Base-by-base conservation (phyloP, 2,113 vertebrate genomes). In the Muntiacus reevesi region DNA sequence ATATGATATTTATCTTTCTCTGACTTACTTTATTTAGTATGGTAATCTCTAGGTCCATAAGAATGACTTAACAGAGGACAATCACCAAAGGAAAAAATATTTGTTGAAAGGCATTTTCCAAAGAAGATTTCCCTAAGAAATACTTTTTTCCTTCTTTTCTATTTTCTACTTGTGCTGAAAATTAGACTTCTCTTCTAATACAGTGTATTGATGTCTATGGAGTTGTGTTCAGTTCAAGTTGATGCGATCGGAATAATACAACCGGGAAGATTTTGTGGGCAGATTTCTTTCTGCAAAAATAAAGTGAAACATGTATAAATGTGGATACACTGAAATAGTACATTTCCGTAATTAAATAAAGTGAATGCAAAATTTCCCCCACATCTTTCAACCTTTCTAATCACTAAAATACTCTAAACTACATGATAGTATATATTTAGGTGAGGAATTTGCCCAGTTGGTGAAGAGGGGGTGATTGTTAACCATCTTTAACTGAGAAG, bases 271-370 rank as follows among this genome's bases (percentile, higher is more conserved):
- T 43, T 89, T 67, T 50, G 64, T 76, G 57, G 93, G 33, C n/a
- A 79, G 47, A 57, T 94, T 97, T 92, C 33, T 43, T 91, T 91
- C 50, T 67, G 43, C 74, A 79, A 94, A 95, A 89, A 92, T 60
- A 78, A 87, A 87, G 28, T 45, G 25, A 95, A 79, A 33, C n/a
- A 17, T 21, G 23, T 30, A 5, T 36, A 83, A 55, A 13, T 36
- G 25, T 74, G 76, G 47, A 13, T 60, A 54, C 30, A 21, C 25
- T 33, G 33, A 91, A 59, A 28, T 55, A 78, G 55, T 36, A 78
- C 12, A 47, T 67, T 94, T 92, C 76, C 62, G 25, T n/a, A 25
- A 81, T 85, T 45, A 25, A 76, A 36, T 62, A 43, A 45, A n/a
- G 10, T 40, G 40, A 93, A 40, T 78, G 82, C 40, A 83, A 88